Evolutionary conservation across 2,113 vertebrate species (phyloP).

Genomic region (Bos indicus): DNA sequence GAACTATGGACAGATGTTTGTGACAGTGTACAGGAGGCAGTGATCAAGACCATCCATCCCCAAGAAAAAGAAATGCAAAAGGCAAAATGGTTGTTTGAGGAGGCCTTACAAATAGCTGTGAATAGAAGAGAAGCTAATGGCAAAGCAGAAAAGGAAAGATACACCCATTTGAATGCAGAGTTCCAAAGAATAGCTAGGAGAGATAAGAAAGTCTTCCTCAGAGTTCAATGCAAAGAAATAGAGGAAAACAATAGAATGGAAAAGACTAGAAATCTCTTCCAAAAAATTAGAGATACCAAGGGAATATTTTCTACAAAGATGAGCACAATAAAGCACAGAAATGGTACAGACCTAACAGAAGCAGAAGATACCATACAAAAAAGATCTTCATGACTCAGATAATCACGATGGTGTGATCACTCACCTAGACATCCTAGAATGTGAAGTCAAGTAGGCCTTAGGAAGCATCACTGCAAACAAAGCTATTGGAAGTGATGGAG

Average conservation of each 20-base stretch:
- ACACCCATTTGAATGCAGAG: background rate
- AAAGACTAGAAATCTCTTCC: background rate
- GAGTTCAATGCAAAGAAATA: background rate
- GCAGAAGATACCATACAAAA: background rate
- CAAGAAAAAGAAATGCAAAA: background rate
- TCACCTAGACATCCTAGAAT: background rate
- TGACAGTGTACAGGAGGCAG: background rate
- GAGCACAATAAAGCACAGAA: background rate
- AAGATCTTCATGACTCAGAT: background rate
- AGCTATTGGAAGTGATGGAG: background rate
- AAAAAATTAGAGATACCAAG: background rate
- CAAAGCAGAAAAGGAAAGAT: background rate
- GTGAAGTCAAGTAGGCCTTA: background rate
- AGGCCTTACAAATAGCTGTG: background rate
- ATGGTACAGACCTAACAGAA: background rate
- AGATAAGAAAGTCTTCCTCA: background rate
- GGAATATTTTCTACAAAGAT: background rate
- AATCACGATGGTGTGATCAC: background rate
- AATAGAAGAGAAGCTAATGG: background rate
- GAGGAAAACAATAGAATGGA: background rate
- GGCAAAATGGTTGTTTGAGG: background rate
- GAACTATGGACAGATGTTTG: background rate
- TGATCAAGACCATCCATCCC: background rate
- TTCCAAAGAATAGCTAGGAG: background rate
- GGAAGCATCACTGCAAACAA: background rate